Evolutionary conservation across 1,140 invertebrate species (phyloP), one percentile per base, ranked within the genome.

Genomic region (Saccostrea echinata): DNA sequence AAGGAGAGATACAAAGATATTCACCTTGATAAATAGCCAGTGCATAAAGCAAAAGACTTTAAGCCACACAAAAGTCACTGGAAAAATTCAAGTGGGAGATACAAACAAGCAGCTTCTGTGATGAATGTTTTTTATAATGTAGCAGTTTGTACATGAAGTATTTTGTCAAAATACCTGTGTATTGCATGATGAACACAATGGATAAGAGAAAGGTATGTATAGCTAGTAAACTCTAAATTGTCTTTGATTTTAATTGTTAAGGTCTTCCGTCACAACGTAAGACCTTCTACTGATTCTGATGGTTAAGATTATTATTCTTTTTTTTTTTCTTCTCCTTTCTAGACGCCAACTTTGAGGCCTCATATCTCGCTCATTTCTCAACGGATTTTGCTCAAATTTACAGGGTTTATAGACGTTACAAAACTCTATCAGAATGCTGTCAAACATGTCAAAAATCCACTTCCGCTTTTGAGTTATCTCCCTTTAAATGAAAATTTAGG

Each of bases 1-100:
- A 76, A 27, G 68, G 27, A 76, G 68, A 76, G 68, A 27, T 76
- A 33, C 68, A n/a, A 76, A 76, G 30, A 76, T 30, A 30, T 76
- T 27, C 68, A 33, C 27, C 16, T 16, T 76, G 68, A 76, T 76
- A 76, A 76, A 76, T 76, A 16, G 30, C 68, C 68, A 30, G 27
- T 76, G 24, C 68, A 30, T 24, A 16, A 76, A 43, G 43, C n/a
- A 18, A 61, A 18, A 61, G n/a, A 21, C 55, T 21, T 61, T n/a
- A 61, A n/a, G 55, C 55, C 18, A 61, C 55, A 61, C 18, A 61
- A 61, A 61, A n/a, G 18, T 61, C 55, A 61, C 18, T 16, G 21
- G 55, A 61, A 61, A 57, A 61, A n/a, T 61, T 61, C n/a, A 8
- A 8, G 13, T 6, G n/a, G 16, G 55, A n/a, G 55, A 61, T 18